A percentile compares a stretch with the other conserved stretches of the same genome.
These are phyloP conservation scores for Momotus momota DNA, from an alignment of 2,797 vertebrate genomes.

Conservation along the genomic window DNA sequence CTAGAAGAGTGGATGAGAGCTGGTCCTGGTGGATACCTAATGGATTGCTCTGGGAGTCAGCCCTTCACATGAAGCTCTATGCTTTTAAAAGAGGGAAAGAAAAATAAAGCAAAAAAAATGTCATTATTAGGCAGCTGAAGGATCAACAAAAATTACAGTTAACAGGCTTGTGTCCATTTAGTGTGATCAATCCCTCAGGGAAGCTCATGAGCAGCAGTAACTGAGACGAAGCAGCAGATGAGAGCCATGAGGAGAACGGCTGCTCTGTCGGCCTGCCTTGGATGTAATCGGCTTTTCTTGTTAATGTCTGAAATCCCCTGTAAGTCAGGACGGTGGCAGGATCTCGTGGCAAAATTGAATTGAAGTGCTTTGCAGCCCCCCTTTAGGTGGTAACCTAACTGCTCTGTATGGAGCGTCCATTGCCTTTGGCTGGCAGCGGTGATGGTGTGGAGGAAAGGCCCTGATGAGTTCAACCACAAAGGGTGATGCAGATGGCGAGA, in stretches of 20 bases:
- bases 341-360: background rate
- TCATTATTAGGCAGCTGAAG: conserved; percentile 45
- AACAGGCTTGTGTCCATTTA: conserved; percentile 44
- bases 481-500: background rate
- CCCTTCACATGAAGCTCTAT: background rate
- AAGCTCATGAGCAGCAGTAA: background rate
- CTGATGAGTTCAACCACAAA: too few species aligned
- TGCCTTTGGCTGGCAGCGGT: background rate
- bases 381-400: background rate
- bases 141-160: conserved; percentile 33
- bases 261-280: background rate
- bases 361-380: background rate
- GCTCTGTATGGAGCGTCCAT: background rate
- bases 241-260: conserved; percentile 20
- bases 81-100: background rate
- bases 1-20: background rate
- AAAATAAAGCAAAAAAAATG: background rate
- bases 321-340: conserved; percentile 5
- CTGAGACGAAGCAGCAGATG: conserved; percentile 19
- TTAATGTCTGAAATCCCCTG: conserved; percentile 58
- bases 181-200: background rate
- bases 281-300: conserved; percentile 54
- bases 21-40: background rate
- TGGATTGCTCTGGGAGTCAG: background rate
- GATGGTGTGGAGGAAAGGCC: background rate